Percentiles rank a stretch among this genome's conserved stretches.
Evolutionary conservation across 1,140 invertebrate genomes (phyloP).

Genomic region (Leptinotarsa defecta): DNA sequence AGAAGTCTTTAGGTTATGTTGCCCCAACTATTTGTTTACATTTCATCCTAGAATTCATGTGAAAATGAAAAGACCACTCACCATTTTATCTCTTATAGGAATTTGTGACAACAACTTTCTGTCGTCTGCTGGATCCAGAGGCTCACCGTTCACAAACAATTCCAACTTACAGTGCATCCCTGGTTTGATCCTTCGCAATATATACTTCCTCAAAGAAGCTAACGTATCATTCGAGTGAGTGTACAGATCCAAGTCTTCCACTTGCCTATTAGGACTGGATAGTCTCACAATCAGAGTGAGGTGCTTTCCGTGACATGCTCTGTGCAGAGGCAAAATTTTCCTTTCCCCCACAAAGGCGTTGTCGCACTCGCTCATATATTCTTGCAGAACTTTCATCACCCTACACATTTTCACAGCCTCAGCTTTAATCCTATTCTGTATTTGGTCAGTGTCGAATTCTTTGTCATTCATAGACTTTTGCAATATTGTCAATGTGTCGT

Average conservation of each 20-base stretch:
- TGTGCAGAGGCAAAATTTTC: conserved; percentile 84
- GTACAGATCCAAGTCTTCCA: conserved; percentile 90
- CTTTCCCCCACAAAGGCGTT: conserved; percentile 88
- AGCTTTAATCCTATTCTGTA: conserved; percentile 62
- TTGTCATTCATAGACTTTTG: conserved; percentile 53
- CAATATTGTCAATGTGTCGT: conserved; percentile 70
- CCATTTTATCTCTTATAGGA: conserved; percentile 88
- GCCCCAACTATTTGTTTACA: no score
- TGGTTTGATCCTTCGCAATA: conserved; percentile 75
- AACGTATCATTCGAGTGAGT: conserved; percentile 95
- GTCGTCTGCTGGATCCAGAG: conserved; percentile 85
- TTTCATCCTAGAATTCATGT: no score
- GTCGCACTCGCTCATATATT: conserved; percentile 96
- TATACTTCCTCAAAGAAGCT: conserved; percentile 76
- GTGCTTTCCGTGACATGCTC: conserved; percentile 88
- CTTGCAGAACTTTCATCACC: conserved; percentile 90
- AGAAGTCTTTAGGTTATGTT: no score
- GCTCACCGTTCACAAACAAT: conserved; percentile 86
- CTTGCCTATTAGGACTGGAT: conserved; percentile 85
- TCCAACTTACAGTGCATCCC: conserved; percentile 84
- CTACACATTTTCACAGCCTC: conserved; percentile 91
- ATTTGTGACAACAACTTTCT: conserved; percentile 87
- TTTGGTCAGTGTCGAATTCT: conserved; percentile 52
- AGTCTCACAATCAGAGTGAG: conserved; percentile 84
- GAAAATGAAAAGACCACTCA: conserved; percentile 54